Evolutionary conservation across 2,113 vertebrate genomes (phyloP).

Genomic region (Dromiciops gliroides): DNA sequence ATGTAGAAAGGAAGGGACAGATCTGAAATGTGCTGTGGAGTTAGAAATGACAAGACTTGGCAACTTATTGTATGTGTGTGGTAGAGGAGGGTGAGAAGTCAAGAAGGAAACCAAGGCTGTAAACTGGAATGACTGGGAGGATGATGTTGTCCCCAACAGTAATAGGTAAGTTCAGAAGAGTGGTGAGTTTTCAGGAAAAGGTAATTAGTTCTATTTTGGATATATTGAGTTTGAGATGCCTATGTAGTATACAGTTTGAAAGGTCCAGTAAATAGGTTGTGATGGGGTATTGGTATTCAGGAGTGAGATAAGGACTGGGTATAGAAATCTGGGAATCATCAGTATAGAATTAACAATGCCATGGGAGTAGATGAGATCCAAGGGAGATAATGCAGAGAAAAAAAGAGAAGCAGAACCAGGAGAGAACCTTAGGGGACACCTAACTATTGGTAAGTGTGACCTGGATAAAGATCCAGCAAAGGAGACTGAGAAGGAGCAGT

Average conservation of each 20-base stretch:
- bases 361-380: neutral
- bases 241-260: neutral
- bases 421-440: neutral
- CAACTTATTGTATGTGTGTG: neutral
- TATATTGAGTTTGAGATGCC: neutral
- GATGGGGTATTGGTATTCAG: neutral
- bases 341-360: neutral
- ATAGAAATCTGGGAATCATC: neutral
- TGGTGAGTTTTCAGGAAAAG: neutral
- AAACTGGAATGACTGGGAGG: neutral
- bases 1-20: neutral
- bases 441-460: neutral
- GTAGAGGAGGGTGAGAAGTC: neutral
- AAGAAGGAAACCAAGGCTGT: neutral
- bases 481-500: neutral
- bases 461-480: neutral
- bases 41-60: neutral
- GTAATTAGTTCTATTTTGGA: neutral
- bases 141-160: neutral
- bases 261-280: neutral
- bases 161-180: neutral
- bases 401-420: neutral
- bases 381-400: neutral
- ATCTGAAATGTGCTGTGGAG: neutral
- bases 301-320: neutral